Percentiles rank a stretch among this genome's conserved stretches.
Evolutionary conservation across 92 coral and sea anemone genomes (phyloP).

Genomic region (Phenganax marumi): DNA sequence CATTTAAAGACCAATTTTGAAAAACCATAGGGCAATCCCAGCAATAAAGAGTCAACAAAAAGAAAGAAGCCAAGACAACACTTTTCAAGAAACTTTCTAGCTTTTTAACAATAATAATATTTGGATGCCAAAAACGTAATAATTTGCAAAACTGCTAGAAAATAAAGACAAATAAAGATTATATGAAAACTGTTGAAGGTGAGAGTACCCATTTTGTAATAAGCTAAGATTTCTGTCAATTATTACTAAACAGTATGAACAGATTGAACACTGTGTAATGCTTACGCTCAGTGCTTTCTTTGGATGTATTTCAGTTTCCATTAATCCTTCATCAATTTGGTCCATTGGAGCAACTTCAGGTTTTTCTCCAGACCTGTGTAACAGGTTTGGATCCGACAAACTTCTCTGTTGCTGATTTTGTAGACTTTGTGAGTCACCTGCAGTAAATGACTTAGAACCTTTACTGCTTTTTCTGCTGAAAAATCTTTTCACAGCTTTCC

Average conservation of each 20-base stretch:
- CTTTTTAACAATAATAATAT: too few species aligned
- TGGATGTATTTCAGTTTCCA: conserved; percentile 1
- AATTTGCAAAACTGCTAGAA: not conserved
- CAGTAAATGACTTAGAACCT: conserved; percentile 81
- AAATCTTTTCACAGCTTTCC: conserved; percentile 78
- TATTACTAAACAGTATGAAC: not conserved
- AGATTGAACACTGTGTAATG: not conserved
- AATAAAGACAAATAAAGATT: not conserved
- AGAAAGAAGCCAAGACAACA: too few species aligned
- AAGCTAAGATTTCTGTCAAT: not conserved
- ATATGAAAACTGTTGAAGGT: too few species aligned
- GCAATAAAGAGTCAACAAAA: too few species aligned
- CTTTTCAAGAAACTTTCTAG: too few species aligned
- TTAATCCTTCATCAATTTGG: conserved; percentile 7
- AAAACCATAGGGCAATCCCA: too few species aligned
- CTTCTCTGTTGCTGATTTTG: conserved; percentile 11
- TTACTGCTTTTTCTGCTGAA: conserved; percentile 77
- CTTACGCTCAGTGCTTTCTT: conserved; percentile 42
- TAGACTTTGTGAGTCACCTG: conserved; percentile 22
- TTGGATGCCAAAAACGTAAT: too few species aligned
- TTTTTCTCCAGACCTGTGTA: not conserved
- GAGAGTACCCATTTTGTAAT: too few species aligned
- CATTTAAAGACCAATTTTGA: too few species aligned
- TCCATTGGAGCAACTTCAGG: conserved; percentile 43
- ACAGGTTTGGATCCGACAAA: conserved; percentile 35